Conservation (phyloP, 2,113 vertebrate genomes). For the Xenotilapia leptura region DNA sequence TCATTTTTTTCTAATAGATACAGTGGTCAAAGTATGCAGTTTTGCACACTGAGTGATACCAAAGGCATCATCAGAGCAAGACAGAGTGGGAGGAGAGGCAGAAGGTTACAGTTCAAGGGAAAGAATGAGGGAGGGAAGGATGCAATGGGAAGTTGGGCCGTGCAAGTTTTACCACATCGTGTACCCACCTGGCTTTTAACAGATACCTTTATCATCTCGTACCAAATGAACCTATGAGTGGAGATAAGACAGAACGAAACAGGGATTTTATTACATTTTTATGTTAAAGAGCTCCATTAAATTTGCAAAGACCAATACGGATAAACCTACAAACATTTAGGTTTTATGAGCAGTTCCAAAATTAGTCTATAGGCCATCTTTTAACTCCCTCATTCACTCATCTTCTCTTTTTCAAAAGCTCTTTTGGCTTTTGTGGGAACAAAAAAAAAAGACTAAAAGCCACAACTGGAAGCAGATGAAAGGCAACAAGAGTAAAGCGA, state of each 20-base stretch:
- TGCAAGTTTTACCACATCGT: background rate
- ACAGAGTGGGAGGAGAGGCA: conserved; percentile 10
- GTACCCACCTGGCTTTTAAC: conserved; percentile 26
- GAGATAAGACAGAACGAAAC: background rate
- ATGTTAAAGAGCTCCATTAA: background rate
- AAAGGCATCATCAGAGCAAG: conserved; percentile 7
- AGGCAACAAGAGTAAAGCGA: conserved; percentile 34
- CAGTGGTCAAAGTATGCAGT: background rate
- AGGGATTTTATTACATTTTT: background rate
- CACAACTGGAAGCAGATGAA: conserved; percentile 69
- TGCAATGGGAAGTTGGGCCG: background rate
- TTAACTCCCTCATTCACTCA: background rate
- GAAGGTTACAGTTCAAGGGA: conserved; percentile 55
- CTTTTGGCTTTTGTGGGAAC: background rate
- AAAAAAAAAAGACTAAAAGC: conserved; percentile 19
- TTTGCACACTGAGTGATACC: background rate
- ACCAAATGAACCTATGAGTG: background rate
- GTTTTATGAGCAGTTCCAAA: background rate
- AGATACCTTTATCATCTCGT: background rate
- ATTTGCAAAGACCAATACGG: background rate
- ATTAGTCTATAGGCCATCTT: background rate
- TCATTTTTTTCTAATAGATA: background rate
- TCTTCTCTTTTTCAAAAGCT: conserved; percentile 20
- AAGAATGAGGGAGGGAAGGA: conserved; percentile 54
- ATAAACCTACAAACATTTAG: background rate